Conservation (phyloP, 2,888 invertebrate species). For the Cactoblastis cactorum region DNA sequence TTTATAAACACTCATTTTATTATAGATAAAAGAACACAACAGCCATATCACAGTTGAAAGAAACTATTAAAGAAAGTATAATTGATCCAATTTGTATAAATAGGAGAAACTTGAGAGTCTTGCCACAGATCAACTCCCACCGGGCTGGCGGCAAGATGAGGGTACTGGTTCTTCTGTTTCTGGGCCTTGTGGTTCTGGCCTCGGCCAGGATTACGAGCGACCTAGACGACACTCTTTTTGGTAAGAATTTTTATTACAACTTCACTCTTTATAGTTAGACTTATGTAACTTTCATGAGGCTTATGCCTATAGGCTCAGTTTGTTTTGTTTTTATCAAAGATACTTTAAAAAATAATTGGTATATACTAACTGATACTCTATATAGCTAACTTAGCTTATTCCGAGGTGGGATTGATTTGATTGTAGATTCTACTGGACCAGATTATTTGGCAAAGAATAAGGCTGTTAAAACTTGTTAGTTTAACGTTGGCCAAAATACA, state of each 20-base stretch:
- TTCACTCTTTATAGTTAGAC: too few relatives aligned
- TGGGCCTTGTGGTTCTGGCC: conserved; percentile 57
- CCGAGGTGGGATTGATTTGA: too few relatives aligned
- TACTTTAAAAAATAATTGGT: too few relatives aligned
- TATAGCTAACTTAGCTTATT: too few relatives aligned
- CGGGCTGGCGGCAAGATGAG: conserved; percentile 58
- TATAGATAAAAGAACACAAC: conserved; percentile 16
- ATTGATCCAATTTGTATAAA: conserved; percentile 37
- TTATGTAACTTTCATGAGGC: too few relatives aligned
- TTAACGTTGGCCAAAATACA: too few relatives aligned
- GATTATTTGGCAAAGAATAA: too few relatives aligned
- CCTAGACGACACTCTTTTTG: conserved; percentile 43
- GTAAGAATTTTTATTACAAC: conserved; percentile 34
- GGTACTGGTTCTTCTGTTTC: conserved; percentile 44
- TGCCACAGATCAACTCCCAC: conserved; percentile 50
- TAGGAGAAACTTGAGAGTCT: conserved; percentile 21
- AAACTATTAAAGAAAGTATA: conserved; percentile 6
- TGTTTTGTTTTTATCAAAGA: too few relatives aligned
- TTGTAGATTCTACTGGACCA: too few relatives aligned
- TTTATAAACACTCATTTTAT: neutral
- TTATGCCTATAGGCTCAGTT: too few relatives aligned
- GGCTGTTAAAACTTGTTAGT: too few relatives aligned
- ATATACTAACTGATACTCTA: too few relatives aligned
- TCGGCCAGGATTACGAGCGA: conserved; percentile 40
- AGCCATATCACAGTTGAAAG: conserved; percentile 9